Conservation (phyloP, 2,113 vertebrate species). For the Antigone vipio region DNA sequence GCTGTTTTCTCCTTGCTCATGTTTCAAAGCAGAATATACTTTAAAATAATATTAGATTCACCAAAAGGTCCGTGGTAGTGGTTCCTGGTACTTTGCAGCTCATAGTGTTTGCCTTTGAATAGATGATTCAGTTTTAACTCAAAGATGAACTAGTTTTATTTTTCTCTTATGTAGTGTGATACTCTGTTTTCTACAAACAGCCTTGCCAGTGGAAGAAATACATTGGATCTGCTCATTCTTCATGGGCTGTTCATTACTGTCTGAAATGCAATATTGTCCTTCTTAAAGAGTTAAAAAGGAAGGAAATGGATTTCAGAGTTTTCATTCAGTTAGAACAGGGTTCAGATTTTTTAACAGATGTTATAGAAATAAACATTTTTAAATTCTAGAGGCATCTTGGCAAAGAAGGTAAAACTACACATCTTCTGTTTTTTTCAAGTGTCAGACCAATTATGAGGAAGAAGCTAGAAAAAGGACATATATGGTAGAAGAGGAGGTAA, state of each 20-base stretch:
- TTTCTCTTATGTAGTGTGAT: neutral
- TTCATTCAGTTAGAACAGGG: neutral
- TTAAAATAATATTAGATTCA: neutral
- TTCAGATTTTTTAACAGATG: neutral
- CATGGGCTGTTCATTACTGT: neutral
- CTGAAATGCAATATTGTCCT: neutral
- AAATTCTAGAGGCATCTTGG: neutral
- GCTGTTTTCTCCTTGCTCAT: neutral
- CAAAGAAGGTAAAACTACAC: neutral
- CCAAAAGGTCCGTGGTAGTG: neutral
- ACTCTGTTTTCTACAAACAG: neutral
- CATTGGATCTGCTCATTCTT: neutral
- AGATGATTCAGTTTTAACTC: neutral
- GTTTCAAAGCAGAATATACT: neutral
- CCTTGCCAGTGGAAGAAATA: neutral
- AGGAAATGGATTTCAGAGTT: neutral
- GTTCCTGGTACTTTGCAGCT: neutral
- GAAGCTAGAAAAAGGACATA: neutral
- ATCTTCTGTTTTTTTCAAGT: neutral
- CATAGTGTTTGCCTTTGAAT: neutral
- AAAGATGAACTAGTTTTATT: neutral
- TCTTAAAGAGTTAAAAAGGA: neutral
- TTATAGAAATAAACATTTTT: neutral
- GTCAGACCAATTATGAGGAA: neutral
- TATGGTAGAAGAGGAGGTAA: neutral